These are phyloP conservation scores for Drosophila quinaria DNA, from an alignment of 2,888 invertebrate genomes.

Conservation along the genomic window DNA sequence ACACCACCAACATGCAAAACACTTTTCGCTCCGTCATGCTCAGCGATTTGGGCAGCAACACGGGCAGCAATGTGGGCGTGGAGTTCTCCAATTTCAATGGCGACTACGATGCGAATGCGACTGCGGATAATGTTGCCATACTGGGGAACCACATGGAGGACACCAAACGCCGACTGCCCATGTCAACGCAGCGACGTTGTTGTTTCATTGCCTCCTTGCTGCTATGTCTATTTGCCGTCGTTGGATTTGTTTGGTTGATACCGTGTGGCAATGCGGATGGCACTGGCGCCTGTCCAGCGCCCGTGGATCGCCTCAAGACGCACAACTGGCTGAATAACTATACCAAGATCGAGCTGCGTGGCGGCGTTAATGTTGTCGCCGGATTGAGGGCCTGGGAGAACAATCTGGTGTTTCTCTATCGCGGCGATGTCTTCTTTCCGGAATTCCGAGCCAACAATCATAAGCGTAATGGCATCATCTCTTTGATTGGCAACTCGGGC, in stretches of 20 bases:
- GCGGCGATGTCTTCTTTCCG: slow-evolving; percentile 89
- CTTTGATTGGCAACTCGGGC: slow-evolving; percentile 90
- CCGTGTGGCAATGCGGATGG: slow-evolving; percentile 89
- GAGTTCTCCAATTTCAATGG: slow-evolving; percentile 83
- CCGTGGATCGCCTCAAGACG: slow-evolving; percentile 87
- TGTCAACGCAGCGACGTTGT: slow-evolving; percentile 90
- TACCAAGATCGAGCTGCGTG: slow-evolving; percentile 90
- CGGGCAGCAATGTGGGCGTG: slow-evolving; percentile 58
- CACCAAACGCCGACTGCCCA: slow-evolving; percentile 86
- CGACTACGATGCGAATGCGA: slow-evolving; percentile 84
- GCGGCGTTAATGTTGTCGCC: slow-evolving; percentile 89
- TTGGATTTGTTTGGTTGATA: slow-evolving; percentile 91
- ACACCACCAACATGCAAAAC: slow-evolving; percentile 82
- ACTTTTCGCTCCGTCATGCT: slow-evolving; percentile 84
- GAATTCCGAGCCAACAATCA: slow-evolving; percentile 85
- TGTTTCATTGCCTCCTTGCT: slow-evolving; percentile 91
- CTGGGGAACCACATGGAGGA: slow-evolving; percentile 84
- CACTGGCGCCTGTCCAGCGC: slow-evolving; percentile 88
- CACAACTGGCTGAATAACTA: slow-evolving; percentile 90
- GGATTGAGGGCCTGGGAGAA: slow-evolving; percentile 89
- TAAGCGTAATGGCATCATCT: slow-evolving; percentile 88
- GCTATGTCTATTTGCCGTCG: slow-evolving; percentile 89
- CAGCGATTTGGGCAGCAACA: slow-evolving; percentile 72
- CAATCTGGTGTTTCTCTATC: slow-evolving; percentile 91
- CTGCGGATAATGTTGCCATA: slow-evolving; percentile 85